Percentiles rank a stretch among this genome's conserved stretches.
Conservation (phyloP, 2,888 invertebrate species). For the Polyommatus icarus region DNA sequence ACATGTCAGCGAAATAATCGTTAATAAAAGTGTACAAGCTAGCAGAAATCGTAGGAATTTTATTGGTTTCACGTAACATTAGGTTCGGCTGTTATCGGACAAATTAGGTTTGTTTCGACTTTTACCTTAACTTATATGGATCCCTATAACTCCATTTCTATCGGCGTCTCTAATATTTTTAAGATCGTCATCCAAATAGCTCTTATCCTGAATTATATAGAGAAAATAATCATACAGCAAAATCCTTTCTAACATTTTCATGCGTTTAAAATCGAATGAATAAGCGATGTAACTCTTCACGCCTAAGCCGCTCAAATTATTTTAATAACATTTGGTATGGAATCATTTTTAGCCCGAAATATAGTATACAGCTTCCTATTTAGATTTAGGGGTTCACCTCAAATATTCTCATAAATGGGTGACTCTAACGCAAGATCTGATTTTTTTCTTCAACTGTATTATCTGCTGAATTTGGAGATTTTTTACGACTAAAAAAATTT, state of each 20-base stretch:
- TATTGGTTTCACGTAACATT: slow-evolving; percentile 63
- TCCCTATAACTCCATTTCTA: neutral
- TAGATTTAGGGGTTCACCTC: too few species aligned
- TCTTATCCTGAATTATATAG: too few species aligned
- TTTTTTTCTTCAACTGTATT: too few species aligned
- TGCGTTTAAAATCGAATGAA: too few species aligned
- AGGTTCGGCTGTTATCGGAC: slow-evolving; percentile 52
- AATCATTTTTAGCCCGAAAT: too few species aligned
- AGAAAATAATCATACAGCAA: too few species aligned
- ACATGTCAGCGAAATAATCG: slow-evolving; percentile 44
- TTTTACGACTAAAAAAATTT: too few species aligned
- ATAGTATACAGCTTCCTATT: too few species aligned
- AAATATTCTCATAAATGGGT: too few species aligned
- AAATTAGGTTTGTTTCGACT: slow-evolving; percentile 43
- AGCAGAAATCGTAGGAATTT: slow-evolving; percentile 60
- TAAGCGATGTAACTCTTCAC: neutral
- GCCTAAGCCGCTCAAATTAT: neutral
- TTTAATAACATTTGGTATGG: neutral
- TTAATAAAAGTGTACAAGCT: slow-evolving; percentile 50
- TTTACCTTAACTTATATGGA: slow-evolving; percentile 14
- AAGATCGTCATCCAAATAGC: neutral
- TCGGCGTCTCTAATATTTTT: neutral
- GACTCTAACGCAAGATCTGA: too few species aligned
- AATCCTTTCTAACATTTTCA: too few species aligned
- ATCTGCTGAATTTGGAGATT: too few species aligned